Conservation (phyloP, 2,888 invertebrate genomes). For the Cosmopolites sordidus region DNA sequence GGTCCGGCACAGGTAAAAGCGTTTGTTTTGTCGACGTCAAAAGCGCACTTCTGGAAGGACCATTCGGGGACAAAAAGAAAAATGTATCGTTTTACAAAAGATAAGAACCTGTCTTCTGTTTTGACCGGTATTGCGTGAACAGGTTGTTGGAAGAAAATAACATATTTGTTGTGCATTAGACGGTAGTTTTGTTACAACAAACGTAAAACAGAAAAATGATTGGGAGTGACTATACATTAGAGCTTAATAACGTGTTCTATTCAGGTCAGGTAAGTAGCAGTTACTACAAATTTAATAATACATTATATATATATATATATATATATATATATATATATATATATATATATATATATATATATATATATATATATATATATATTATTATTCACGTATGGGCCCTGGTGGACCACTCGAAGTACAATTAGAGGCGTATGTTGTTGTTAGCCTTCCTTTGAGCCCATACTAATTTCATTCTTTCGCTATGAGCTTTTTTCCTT, state of each 20-base stretch:
- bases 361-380: too few species aligned
- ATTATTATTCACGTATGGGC: too few species aligned
- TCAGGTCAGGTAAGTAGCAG: constrained; percentile 75
- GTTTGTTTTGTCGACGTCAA: neutral
- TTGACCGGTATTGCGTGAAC: neutral
- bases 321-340: too few species aligned
- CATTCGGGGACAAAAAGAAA: neutral
- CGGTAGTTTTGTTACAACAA: neutral
- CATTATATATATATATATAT: too few species aligned
- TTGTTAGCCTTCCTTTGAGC: too few species aligned
- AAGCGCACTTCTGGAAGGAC: neutral
- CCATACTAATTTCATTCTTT: too few species aligned
- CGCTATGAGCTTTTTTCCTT: too few species aligned
- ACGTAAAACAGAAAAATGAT: constrained; percentile 56
- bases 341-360: too few species aligned
- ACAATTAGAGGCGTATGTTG: too few species aligned
- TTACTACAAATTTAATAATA: too few species aligned
- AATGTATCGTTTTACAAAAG: neutral
- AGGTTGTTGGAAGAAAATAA: neutral
- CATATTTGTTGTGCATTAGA: neutral
- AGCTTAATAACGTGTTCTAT: constrained; percentile 83
- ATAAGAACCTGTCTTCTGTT: neutral
- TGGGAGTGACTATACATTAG: constrained; percentile 77
- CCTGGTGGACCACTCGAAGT: too few species aligned
- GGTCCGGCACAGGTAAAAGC: neutral